These are phyloP conservation scores for Diploscapter pachys DNA, from an alignment of 1,140 invertebrate genomes.

Conservation along the genomic window DNA sequence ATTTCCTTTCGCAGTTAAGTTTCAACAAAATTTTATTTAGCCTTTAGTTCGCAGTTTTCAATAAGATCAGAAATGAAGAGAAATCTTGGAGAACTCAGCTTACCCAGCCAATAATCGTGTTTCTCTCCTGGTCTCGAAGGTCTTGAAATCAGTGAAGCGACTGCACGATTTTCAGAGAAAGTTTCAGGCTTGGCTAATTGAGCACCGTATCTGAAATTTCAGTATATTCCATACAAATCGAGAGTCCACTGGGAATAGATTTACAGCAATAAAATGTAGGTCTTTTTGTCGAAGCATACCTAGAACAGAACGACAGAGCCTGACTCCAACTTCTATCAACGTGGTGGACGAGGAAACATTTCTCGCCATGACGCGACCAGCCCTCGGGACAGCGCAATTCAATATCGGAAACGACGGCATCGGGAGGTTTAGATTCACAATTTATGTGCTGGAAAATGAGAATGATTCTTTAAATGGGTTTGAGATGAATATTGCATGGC, in stretches of 20 bases:
- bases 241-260: slow-evolving; percentile 16
- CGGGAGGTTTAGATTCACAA: too few species aligned
- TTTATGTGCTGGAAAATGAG: too few species aligned
- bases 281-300: neutral
- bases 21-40: neutral
- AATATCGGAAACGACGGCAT: slow-evolving; percentile 35
- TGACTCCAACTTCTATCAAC: slow-evolving; percentile 56
- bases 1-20: too few species aligned
- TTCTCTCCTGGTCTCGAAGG: slow-evolving; percentile 34
- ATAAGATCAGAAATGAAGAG: neutral
- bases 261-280: too few species aligned
- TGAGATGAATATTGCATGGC: too few species aligned
- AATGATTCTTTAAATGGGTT: too few species aligned
- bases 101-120: slow-evolving; percentile 48
- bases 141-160: slow-evolving; percentile 43
- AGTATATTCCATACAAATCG: slow-evolving; percentile 11
- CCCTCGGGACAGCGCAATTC: slow-evolving; percentile 50
- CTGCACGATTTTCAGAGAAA: slow-evolving; percentile 43
- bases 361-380: slow-evolving; percentile 45
- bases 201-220: slow-evolving; percentile 47
- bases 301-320: slow-evolving; percentile 49
- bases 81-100: too few species aligned
- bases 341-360: slow-evolving; percentile 45
- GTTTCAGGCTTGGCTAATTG: slow-evolving; percentile 52
- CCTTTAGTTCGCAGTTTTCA: neutral